Evolutionary conservation across 2,797 vertebrate genomes (phyloP).

Genomic region (Semotilus atromaculatus): DNA sequence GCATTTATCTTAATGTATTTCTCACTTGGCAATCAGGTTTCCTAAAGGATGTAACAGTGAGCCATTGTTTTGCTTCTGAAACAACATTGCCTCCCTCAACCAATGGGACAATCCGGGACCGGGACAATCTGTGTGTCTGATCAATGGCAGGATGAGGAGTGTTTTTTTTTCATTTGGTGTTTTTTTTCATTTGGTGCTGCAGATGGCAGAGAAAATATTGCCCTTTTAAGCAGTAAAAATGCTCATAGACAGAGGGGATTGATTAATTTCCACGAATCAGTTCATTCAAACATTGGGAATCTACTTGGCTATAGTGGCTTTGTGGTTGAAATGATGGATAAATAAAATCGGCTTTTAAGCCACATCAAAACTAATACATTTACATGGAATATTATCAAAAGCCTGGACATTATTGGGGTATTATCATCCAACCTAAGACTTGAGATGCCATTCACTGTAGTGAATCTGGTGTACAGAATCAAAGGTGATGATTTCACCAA

Average conservation of each 20-base stretch:
- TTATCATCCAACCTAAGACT: not conserved
- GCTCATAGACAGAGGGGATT: not conserved
- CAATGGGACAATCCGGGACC: not conserved
- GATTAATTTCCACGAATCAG: not conserved
- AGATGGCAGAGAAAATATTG: not conserved
- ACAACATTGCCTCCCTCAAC: not conserved
- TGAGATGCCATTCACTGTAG: not conserved
- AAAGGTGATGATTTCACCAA: not conserved
- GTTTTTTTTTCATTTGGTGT: not conserved
- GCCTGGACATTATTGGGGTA: not conserved
- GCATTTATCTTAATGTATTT: not conserved
- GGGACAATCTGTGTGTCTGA: not conserved
- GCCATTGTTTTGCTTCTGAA: not conserved
- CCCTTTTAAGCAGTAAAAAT: not conserved
- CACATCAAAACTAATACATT: not conserved
- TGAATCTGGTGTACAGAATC: not conserved
- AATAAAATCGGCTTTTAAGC: not conserved
- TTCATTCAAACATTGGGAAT: conserved; percentile 3
- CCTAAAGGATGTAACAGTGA: not conserved
- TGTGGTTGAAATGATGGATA: not conserved
- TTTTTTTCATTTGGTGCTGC: not conserved
- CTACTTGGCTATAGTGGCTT: not conserved
- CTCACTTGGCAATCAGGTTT: not conserved
- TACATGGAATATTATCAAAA: not conserved
- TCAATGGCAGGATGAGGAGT: not conserved